phyloP scores from a whole-genome alignment of 2,797 vertebrate genomes.

The Aselliscus stoliczkanus region DNA sequence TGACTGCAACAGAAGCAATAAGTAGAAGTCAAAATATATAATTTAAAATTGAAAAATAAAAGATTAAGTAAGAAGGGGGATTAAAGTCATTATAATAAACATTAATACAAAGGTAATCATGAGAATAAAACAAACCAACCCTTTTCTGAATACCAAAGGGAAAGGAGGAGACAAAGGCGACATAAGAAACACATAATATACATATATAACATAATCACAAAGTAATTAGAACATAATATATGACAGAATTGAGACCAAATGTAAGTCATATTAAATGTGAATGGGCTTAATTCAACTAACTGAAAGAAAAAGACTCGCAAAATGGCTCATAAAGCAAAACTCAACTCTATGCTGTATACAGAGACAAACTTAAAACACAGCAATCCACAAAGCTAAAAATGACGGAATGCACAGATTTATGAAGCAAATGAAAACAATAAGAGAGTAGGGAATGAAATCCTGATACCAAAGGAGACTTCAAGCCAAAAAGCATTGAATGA shows the following conservation, averaged over 20 bases:
- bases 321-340: neutral
- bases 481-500: neutral
- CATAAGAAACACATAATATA: neutral
- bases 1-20: neutral
- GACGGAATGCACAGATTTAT: neutral
- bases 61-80: no score
- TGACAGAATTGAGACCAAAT: neutral
- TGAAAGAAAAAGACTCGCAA: neutral
- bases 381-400: neutral
- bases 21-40: neutral
- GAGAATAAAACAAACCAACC: neutral
- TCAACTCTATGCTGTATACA: neutral
- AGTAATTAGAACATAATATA: neutral
- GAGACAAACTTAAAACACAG: neutral
- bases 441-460: neutral
- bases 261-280: neutral
- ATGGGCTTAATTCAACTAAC: neutral
- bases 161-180: neutral
- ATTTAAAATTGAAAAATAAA: neutral
- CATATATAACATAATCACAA: neutral
- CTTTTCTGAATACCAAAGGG: neutral
- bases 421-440: neutral
- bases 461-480: neutral
- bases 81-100: neutral
- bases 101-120: neutral